Percentiles rank a stretch among this genome's conserved stretches.
These are phyloP conservation scores for Heteractis magnifica DNA, from an alignment of 92 coral and sea anemone genomes.

Conservation along the genomic window DNA sequence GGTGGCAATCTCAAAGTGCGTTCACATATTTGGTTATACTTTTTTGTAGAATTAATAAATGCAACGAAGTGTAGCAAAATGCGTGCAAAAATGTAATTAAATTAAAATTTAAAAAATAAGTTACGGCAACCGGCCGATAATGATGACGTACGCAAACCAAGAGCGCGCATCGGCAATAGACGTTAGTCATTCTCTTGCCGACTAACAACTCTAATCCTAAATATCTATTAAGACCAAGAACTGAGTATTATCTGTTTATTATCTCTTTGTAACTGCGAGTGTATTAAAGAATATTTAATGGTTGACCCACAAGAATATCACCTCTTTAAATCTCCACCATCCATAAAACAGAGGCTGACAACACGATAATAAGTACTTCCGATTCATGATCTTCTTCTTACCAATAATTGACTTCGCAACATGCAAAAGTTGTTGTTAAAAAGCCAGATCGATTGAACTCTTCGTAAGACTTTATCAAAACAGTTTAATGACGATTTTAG, in stretches of 20 bases:
- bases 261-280: conserved; percentile 38
- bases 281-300: conserved; percentile 28
- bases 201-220: no score
- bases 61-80: no score
- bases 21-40: no score
- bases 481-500: neutral
- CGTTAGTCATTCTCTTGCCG: no score
- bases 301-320: conserved; percentile 30
- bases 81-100: no score
- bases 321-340: conserved; percentile 18
- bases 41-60: no score
- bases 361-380: neutral
- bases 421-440: neutral
- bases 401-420: neutral
- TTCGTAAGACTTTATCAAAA: neutral
- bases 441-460: neutral
- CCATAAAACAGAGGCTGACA: neutral
- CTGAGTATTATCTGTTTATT: conserved; percentile 11
- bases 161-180: neutral
- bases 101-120: no score
- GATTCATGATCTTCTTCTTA: conserved; percentile 2
- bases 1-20: no score
- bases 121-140: no score
- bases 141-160: no score
- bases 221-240: conserved; percentile 1